Base-by-base conservation (phyloP, 2,888 invertebrate species). In the Coleophora flavipennella region DNA sequence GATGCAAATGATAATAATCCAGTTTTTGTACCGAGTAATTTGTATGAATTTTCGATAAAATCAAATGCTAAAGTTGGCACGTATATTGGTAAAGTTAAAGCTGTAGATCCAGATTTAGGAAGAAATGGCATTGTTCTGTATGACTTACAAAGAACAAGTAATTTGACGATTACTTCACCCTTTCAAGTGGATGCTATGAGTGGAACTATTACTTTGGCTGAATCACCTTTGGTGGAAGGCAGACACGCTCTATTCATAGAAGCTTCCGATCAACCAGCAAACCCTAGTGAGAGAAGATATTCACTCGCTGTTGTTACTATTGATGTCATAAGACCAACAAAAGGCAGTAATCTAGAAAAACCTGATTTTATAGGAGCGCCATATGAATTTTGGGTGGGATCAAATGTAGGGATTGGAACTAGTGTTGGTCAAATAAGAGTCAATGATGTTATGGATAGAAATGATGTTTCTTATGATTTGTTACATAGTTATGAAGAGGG, bases 1-100 rank as follows among this genome's bases (percentile, higher is more conserved):
- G 96, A 97, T 63, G 93, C 96, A 11, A 97, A 97, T 62, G 96
- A 97, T 63, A 96, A 96, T 57, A 93, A 93, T 53, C 96, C 97
- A 0, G 89, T 90, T 20, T 96, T 96, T 59, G 87, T 93, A 14
- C 92, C 94, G 3, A 92, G 90, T 40, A 95, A 95, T 67, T 80
- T 95, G 4, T 95, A 95, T 55, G 92, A 93, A 58, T 93, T 95
- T 56, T 79, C 86, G 36, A 87, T 93, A 0, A 89, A 89, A 40
- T 89, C 89, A 0, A 90, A 92, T 42, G 88, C 90, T 0, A 86
- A 88, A 43, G 72, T 91, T 27, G 92, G 92, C 0, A 88, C 90
- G n/a, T 80, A 88, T 20, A 88, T 95, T 31, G 95, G 96, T 1
- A 90, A 89, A 67, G 91, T 95, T 0, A 89, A 89, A 58, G 95